Evolutionary conservation across 2,797 vertebrate genomes (phyloP).

Genomic region (Premnoplex brunnescens): DNA sequence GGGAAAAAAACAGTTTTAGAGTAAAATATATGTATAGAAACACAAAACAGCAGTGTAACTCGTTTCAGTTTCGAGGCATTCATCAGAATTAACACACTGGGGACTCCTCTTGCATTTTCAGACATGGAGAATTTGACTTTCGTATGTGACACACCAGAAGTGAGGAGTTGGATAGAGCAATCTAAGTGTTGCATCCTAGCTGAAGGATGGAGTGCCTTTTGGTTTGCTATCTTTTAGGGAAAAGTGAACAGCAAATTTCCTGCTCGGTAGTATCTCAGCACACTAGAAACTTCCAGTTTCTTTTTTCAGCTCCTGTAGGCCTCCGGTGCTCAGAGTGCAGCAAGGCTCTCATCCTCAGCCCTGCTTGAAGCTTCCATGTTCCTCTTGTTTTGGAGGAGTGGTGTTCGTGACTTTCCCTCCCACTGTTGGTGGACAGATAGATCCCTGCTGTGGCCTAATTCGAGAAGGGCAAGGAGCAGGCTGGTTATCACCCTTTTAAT

Average conservation of each 20-base stretch:
- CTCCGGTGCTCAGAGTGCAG: background rate
- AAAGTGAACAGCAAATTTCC: background rate
- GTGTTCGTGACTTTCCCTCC: background rate
- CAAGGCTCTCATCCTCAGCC: fast-evolving
- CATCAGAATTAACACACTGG: background rate
- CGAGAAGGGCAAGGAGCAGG: background rate
- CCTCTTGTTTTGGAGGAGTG: background rate
- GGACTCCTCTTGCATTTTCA: background rate
- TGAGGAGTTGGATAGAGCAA: background rate
- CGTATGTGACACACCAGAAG: background rate
- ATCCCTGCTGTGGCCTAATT: background rate
- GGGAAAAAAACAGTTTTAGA: background rate
- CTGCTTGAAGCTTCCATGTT: background rate
- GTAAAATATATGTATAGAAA: background rate
- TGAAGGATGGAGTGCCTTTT: background rate
- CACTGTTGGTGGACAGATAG: background rate
- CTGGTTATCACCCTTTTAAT: background rate
- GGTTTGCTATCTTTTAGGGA: background rate
- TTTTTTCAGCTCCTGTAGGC: background rate
- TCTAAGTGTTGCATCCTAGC: background rate
- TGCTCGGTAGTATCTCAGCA: background rate
- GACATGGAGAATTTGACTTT: background rate
- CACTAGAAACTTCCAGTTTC: background rate
- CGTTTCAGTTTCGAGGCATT: background rate
- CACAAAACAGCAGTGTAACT: background rate